Conservation (phyloP, 92 coral and sea anemone species). For the Phenganax stokvisi region DNA sequence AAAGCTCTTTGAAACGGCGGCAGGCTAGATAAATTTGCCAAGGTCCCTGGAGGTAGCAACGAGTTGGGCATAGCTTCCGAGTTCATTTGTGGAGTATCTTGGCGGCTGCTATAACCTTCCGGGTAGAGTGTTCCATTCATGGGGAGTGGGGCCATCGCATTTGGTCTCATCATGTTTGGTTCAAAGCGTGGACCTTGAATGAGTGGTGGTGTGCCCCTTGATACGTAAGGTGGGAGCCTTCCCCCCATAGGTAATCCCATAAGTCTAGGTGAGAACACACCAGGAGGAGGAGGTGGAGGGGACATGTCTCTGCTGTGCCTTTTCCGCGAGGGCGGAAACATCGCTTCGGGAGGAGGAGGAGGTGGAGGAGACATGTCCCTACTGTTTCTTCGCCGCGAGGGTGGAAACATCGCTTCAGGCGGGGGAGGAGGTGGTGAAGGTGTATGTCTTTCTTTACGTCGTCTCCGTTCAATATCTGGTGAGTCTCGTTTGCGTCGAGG, state of each 20-base stretch:
- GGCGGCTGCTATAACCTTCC: neutral
- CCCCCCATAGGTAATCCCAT: neutral
- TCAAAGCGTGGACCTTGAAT: neutral
- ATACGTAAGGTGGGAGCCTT: neutral
- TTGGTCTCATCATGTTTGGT: neutral
- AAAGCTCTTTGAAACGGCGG: neutral
- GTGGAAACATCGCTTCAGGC: neutral
- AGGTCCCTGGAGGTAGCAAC: neutral
- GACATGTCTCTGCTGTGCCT: conserved; percentile 12
- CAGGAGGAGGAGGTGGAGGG: conserved; percentile 23
- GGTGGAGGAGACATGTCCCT: neutral
- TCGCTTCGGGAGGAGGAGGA: conserved; percentile 6
- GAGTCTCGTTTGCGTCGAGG: conserved; percentile 32
- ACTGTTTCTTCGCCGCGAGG: neutral
- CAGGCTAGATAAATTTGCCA: neutral
- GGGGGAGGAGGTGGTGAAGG: conserved; percentile 27
- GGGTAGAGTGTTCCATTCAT: neutral
- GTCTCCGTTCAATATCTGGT: conserved; percentile 3
- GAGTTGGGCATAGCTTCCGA: too few species aligned
- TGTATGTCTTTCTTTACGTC: conserved; percentile 6
- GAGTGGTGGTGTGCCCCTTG: conserved; percentile 13
- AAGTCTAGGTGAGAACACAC: neutral
- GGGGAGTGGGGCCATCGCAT: neutral
- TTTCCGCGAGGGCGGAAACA: neutral
- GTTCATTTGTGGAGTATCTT: too few species aligned